Percentiles rank a stretch among this genome's conserved stretches.
Evolutionary conservation across 2,113 vertebrate genomes (phyloP).

Genomic region (Otolemur garnettii): DNA sequence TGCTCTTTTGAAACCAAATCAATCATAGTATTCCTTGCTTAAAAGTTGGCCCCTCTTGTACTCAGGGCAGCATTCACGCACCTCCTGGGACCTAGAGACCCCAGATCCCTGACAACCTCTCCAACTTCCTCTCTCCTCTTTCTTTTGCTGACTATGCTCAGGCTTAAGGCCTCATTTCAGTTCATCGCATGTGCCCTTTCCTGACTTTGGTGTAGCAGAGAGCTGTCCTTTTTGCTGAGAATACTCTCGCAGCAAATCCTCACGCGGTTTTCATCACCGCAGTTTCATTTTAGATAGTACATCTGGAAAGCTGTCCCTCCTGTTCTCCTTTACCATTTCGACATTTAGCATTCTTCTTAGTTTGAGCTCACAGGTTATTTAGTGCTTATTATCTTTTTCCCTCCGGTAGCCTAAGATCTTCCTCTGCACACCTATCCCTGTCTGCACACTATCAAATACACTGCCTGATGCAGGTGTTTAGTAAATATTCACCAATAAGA

Average conservation of each 20-base stretch:
- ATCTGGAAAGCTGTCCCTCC: not conserved
- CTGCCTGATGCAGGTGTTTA: not conserved
- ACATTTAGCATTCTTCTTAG: not conserved
- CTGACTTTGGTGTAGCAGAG: not conserved
- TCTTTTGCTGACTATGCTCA: not conserved
- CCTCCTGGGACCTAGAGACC: not conserved
- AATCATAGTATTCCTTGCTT: not conserved
- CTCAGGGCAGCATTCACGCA: not conserved
- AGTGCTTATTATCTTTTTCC: not conserved
- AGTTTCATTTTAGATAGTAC: not conserved
- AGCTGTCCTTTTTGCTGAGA: not conserved
- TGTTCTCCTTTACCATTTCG: not conserved
- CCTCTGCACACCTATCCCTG: not conserved
- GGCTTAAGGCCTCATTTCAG: not conserved
- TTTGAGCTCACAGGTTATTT: conserved; percentile 23
- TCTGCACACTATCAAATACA: not conserved
- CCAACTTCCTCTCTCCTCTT: not conserved
- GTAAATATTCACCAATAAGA: not conserved
- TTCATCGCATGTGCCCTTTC: not conserved
- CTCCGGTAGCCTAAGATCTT: not conserved
- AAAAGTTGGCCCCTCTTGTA: not conserved
- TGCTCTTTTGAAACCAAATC: not conserved
- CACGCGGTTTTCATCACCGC: not conserved
- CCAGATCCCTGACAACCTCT: not conserved
- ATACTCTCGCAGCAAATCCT: not conserved